Base-by-base conservation (phyloP, 2,888 invertebrate genomes). In the Oithona nana region DNA sequence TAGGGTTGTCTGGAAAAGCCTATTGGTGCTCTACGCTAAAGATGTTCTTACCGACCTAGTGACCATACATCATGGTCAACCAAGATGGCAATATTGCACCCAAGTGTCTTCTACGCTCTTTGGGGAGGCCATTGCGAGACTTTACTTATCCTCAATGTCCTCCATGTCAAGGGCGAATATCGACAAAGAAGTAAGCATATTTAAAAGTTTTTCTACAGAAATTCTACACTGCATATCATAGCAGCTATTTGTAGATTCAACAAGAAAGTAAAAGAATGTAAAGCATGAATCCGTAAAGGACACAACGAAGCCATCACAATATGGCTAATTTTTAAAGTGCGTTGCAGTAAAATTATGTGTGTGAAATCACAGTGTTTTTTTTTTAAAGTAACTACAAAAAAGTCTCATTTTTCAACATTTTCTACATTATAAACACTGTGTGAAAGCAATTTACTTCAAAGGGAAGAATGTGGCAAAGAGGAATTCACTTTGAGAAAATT, bases 11-110 rank as follows among this genome's bases (percentile, higher is more conserved):
- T 59, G 59, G 59, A 59, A 59, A 26, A 48, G 59, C 16, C 49
- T 59, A 11, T 26, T 59, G 8, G 29, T 50, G 6, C 24, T 59
- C 6, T 59, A 48, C 26, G 48, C 59, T 8, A 48, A 49, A 28
- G 59, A 59, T 59, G 49, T 59, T 22, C 50, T 59, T 1, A 49
- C 50, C 13, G 59, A 59, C 28, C 26, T 59, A 1, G 50, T 59
- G 1, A 59, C 49, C 6, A 28, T 59, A 3, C 59, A 59, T 20
- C 59, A 59, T 59, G 59, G 59, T 1, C 59, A 59, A 22, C 50
- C 59, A 48, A n/a, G 59, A n/a, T 59, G 59, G 59, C 59, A 59
- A 59, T 59, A 59, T 28, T 59, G 59, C 26, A 59, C 59, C 4
- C 59, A 59, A 59, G 49, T 59, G 1, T 49, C 59, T 28, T 59